Base-by-base conservation (phyloP, 2,888 invertebrate genomes). In the Callinectes sapidus region DNA sequence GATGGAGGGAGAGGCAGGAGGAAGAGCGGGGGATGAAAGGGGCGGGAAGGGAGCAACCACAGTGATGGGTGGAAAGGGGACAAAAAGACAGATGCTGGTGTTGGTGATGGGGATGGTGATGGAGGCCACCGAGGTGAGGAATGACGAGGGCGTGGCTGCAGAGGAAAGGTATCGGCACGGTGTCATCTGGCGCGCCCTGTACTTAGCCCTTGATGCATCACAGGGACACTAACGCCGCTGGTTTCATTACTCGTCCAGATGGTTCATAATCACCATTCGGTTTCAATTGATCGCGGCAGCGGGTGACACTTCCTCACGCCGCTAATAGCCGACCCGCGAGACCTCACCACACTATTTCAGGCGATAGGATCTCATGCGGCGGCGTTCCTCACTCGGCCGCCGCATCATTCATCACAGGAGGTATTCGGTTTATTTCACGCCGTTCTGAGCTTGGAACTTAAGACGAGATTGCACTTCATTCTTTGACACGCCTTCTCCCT, bases 271-370 rank as follows among this genome's bases (percentile, higher is more conserved):
- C 81, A 81, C 81, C 81, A 81, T 28, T 81, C 81, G 81, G 35
- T 81, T 81, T 81, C 81, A 81, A 81, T 81, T 35, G 81, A 81
- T 81, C 32, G 81, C 16, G 81, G 81, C 81, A 32, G 81, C 81
- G 35, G 35, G 81, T 81, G 81, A 35, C 81, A 81, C 81, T 81
- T 81, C 81, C 81, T 81, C 81, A 81, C 81, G 81, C 81, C 81
- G 81, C 81, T 81, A 81, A 81, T 81, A 35, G 32, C 18, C 81
- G 35, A 81, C 81, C 71, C n/a, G 71, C 28, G 28, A 28, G 28
- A 28, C 71, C 81, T 81, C 81, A 81, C 13, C 81, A 81, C 81
- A 32, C n/a, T 81, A 81, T 81, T 81, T 81, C 81, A 81, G 81
- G 35, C 32, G 81, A 32, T 32, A 35, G 32, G 81, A 81, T 81